Evolutionary conservation across 2,888 invertebrate genomes (phyloP), one percentile per base, ranked within the genome.

Genomic region (Calliphora vomitoria): DNA sequence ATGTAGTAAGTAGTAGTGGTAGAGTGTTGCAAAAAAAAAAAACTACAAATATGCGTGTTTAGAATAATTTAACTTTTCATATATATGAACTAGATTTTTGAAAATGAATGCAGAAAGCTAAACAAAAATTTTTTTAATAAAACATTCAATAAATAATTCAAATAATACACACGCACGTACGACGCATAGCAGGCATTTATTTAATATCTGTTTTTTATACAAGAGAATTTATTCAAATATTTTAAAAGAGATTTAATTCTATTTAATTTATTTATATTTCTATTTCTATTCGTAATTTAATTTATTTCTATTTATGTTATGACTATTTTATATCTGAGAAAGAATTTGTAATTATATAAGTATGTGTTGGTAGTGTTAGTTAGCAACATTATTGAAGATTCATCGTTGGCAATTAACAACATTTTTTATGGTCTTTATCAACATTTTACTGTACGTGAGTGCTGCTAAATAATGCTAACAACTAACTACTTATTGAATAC

Each of bases 361-460:
- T 25, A 25, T 25, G 13, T 47, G 2, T 55, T 55, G n/a, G n/a
- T n/a, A 13, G 35, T 60, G 31, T 60, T 60, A 60, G 13, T 60
- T 15, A 74, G 44, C 8, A 74, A 62, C 31, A 68, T 69, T 62
- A 50, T 82, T 69, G 69, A 76, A 75, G 75, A 75, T 82, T 75
- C 69, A 76, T 76, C 60, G 60, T 50, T 41, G 15, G 53, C 53
- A 75, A 82, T 82, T 76, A 82, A 69, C 38, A 75, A 31, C 60
- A 60, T 60, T 82, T 69, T 76, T 82, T 76, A 82, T 82, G 69
- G 75, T 35, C 50, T 44, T 69, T 71, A 38, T 38, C 35, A 35
- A 60, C 15, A 8, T 60, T 0, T n/a, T 41, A 35, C 0, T 60
- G 31, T 31, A 8, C 60, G 15, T 58, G 55, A 1, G 25, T 10